Percentiles rank a stretch among this genome's conserved stretches.
Conservation (phyloP, 1,140 invertebrate species). For the Drosophila willistoni region DNA sequence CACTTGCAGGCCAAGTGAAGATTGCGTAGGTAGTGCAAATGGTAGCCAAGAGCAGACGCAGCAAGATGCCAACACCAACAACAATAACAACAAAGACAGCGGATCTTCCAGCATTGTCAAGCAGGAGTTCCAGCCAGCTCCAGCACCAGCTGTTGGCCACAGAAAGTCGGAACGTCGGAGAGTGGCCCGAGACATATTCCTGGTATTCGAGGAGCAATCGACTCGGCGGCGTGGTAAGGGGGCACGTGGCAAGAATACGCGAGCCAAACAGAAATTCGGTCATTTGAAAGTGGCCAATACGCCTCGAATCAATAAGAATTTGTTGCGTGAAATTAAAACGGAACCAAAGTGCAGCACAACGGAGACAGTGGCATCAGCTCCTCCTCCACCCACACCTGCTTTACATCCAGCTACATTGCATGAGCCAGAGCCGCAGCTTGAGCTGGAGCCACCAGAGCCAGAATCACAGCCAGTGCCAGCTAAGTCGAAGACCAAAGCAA, state of each 20-base stretch:
- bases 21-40: conserved; percentile 59
- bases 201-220: conserved; percentile 79
- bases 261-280: conserved; percentile 74
- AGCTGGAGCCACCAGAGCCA: neutral
- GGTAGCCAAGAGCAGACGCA: conserved; percentile 29
- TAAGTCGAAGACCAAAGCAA: conserved; percentile 42
- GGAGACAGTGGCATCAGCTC: conserved; percentile 14
- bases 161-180: conserved; percentile 78
- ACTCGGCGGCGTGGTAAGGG: conserved; percentile 63
- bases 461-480: conserved; percentile 17
- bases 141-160: conserved; percentile 66
- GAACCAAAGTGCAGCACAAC: conserved; percentile 74
- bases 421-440: neutral
- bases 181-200: conserved; percentile 80
- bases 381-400: neutral
- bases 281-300: conserved; percentile 75
- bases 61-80: conserved; percentile 35
- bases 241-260: conserved; percentile 50
- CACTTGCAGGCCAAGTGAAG: conserved; percentile 78
- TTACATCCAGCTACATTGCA: neutral
- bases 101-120: conserved; percentile 46
- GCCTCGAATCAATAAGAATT: conserved; percentile 61
- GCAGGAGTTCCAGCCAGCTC: conserved; percentile 65
- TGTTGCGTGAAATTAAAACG: conserved; percentile 78
- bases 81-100: conserved; percentile 27